These are phyloP conservation scores for Hydriomena furcata DNA, from an alignment of 2,888 invertebrate genomes.

Conservation along the genomic window DNA sequence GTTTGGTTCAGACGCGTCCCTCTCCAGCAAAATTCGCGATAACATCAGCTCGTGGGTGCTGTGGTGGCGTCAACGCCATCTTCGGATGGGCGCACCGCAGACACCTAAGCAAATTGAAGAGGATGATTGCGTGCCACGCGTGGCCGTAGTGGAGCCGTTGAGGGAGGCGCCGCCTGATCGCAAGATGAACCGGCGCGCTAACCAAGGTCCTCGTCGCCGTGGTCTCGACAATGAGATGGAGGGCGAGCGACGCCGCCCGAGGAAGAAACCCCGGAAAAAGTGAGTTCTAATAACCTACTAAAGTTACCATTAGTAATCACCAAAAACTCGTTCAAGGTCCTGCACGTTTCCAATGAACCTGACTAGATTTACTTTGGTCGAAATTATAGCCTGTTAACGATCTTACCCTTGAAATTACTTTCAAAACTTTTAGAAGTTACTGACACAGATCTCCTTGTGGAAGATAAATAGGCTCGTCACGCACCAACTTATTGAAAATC, in stretches of 20 bases:
- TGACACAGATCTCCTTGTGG: no score
- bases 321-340: no score
- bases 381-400: no score
- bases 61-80: conserved; percentile 80
- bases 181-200: conserved; percentile 66
- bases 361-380: no score
- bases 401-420: no score
- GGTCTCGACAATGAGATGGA: conserved; percentile 68
- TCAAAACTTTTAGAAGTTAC: no score
- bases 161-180: conserved; percentile 54
- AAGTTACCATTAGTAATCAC: no score
- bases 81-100: conserved; percentile 81
- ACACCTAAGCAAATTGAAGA: conserved; percentile 72
- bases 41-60: conserved; percentile 78
- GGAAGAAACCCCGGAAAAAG: conserved; percentile 63
- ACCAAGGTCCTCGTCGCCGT: conserved; percentile 62
- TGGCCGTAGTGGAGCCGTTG: conserved; percentile 63
- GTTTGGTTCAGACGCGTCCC: conserved; percentile 45
- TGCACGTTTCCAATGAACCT: no score
- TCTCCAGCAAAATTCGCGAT: conserved; percentile 74
- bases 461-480: no score
- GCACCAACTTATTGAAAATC: no score
- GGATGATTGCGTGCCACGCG: conserved; percentile 67
- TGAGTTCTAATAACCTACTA: conserved; percentile 44
- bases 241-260: conserved; percentile 65